phyloP scores from a whole-genome alignment of 2,113 vertebrate species.

The Gobio gobio region DNA sequence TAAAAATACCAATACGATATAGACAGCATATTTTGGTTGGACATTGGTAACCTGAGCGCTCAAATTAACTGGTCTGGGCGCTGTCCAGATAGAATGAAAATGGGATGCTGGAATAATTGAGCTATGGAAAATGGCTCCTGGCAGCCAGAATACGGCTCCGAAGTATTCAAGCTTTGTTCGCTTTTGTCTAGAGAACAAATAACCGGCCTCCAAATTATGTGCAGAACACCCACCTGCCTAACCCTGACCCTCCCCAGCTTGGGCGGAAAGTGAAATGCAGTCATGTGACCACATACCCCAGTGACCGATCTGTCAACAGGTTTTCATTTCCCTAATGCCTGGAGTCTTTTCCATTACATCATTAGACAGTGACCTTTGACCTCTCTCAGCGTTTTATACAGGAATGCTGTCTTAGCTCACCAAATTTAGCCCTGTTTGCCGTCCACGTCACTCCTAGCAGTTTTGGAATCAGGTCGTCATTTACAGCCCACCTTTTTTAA shows the following conservation, averaged over 20 bases:
- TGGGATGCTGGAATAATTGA: constrained; percentile 53
- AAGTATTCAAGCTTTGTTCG: constrained; percentile 54
- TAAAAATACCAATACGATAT: constrained; percentile 31
- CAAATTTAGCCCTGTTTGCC: constrained; percentile 29
- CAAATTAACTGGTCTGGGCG: constrained; percentile 49
- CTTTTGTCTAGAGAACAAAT: constrained; percentile 55
- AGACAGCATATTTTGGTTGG: constrained; percentile 45
- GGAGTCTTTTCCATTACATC: constrained; percentile 60
- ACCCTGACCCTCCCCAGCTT: constrained; percentile 8
- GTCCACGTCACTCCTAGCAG: background rate
- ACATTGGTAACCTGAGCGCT: constrained; percentile 44
- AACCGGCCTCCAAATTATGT: constrained; percentile 50
- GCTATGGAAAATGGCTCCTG: constrained; percentile 52
- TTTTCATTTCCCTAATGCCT: constrained; percentile 50
- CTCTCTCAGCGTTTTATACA: background rate
- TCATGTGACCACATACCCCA: constrained; percentile 46
- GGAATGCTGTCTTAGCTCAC: background rate
- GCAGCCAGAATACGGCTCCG: constrained; percentile 3
- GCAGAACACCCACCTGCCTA: constrained; percentile 26
- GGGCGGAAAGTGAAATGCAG: constrained; percentile 33
- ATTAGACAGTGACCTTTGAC: constrained; percentile 54
- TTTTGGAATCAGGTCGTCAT: constrained; percentile 24
- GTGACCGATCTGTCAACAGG: constrained; percentile 28
- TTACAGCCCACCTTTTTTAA: background rate
- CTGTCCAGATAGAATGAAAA: constrained; percentile 48